Base-by-base conservation (phyloP, 2,797 vertebrate genomes). In the Loriculus beryllinus region DNA sequence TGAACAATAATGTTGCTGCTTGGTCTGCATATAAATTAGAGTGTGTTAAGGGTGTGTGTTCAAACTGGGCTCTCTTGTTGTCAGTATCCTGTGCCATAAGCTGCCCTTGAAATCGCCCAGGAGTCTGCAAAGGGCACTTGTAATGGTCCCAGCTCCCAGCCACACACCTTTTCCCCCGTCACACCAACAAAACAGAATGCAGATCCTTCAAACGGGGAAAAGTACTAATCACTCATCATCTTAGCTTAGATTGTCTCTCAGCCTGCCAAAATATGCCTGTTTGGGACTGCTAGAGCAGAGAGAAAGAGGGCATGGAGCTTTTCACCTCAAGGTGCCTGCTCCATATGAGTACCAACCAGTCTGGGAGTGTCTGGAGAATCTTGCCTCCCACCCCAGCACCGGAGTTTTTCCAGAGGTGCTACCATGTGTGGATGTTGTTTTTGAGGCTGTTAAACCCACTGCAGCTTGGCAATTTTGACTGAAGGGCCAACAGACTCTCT, bases 21-120 rank as follows among this genome's bases (percentile, higher is more conserved):
- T 93, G 94, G 96, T 95, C 95, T 97, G 95, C 94, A 96, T 96
- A 82, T 96, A 94, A 97, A 97, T 97, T 92, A 97, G 95, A 86
- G 68, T 51, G 84, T 94, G 88, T 93, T 86, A 91, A 95, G 96
- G 92, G 90, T 93, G 87, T 82, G 40, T 91, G 67, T 89, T 94
- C 89, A 95, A 83, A 64, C 91, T 70, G 29, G 84, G 80, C 69
- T 96, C 45, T 92, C 69, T 86, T 88, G 82, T 84, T 97, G 88
- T 97, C 86, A 91, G 70, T 93, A 92, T 74, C 76, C 80, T 85
- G 23, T 71, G 67, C 70, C 81, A 80, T 63, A 77, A 91, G 56
- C 78, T 92, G 91, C 91, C 84, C 89, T 87, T 86, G 80, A 85
- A 89, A 75, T 67, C 79, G 59, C 51, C 39, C 71, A 71, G n/a